These are phyloP conservation scores for Yponomeuta cagnagella DNA, from an alignment of 2,888 invertebrate genomes.

Conservation along the genomic window DNA sequence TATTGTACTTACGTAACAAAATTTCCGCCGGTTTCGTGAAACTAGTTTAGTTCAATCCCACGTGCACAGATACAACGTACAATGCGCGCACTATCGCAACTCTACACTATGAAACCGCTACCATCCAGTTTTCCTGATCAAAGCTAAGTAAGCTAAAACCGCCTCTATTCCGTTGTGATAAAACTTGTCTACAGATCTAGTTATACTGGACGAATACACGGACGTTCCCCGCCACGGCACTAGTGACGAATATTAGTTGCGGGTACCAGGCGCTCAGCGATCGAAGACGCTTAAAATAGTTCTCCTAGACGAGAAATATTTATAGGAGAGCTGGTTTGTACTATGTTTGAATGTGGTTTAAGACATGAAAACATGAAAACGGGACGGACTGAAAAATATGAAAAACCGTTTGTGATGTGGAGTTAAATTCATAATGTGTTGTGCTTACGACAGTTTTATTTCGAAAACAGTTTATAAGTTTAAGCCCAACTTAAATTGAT, in stretches of 20 bases:
- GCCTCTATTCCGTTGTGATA: not conserved
- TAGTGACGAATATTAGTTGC: constrained; percentile 7
- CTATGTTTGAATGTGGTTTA: too few relatives aligned
- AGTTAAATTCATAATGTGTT: too few relatives aligned
- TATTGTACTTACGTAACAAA: too few relatives aligned
- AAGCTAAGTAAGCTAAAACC: not conserved
- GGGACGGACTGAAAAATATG: not conserved
- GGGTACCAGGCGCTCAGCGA: constrained; percentile 11
- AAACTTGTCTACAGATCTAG: not conserved
- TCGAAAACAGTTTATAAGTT: too few relatives aligned
- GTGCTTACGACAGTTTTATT: too few relatives aligned
- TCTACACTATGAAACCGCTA: not conserved
- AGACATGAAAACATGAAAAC: too few relatives aligned
- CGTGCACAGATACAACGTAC: too few relatives aligned
- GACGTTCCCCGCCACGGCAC: not conserved
- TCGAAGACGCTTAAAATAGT: constrained; percentile 4
- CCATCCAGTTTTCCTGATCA: not conserved
- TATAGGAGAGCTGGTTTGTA: not conserved
- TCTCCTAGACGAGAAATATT: not conserved
- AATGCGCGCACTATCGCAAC: not conserved
- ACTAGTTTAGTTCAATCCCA: too few relatives aligned
- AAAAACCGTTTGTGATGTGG: not conserved
- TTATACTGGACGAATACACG: not conserved
- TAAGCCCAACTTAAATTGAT: too few relatives aligned
- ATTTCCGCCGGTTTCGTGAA: too few relatives aligned